Evolutionary conservation across 2,113 vertebrate species (phyloP), one percentile per base, ranked within the genome.

Genomic region (Oryzias curvinotus): DNA sequence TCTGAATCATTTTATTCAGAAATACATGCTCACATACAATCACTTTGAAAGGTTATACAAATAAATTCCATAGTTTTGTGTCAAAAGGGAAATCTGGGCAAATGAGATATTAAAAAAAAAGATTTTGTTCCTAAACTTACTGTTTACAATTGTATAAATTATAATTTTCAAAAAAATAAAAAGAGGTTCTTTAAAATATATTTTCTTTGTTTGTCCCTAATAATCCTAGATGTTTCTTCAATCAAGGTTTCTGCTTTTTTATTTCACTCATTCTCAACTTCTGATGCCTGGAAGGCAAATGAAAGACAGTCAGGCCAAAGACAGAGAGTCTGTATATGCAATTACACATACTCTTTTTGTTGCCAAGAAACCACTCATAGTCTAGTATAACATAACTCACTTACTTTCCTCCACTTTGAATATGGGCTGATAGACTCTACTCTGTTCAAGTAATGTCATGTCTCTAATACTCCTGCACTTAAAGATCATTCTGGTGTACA

Each of bases 371-470:
- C 52, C 48, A 25, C 57, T 67, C 52, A 23, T 16, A 53, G 26
- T 62, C 25, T 28, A 57, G 61, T 60, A 66, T 66, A 68, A 63
- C 25, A 19, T 57, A 49, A 53, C 50, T 55, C 14, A 10, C 65
- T 65, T 64, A 67, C 62, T 52, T 59, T 62, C 41, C 50, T 57
- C 3, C 57, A 70, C 61, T 65, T 58, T 51, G 21, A 44, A 19
- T 58, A 3, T 25, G 21, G 52, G 69, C 79, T 66, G 51, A 57
- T 62, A 54, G 76, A 68, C 79, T 71, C 57, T 59, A 60, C 52
- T 77, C 71, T 76, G 58, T 60, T 64, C 61, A 70, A 66, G 51
- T 62, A 68, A 60, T 13, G 0, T 54, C 63, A 19, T 19, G 61
- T 64, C 17, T 48, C 30, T 1, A 68, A 83, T 45, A 61, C 76